These are phyloP conservation scores for Chaetorhynchus papuensis DNA, from an alignment of 2,113 vertebrate species.

Conservation along the genomic window DNA sequence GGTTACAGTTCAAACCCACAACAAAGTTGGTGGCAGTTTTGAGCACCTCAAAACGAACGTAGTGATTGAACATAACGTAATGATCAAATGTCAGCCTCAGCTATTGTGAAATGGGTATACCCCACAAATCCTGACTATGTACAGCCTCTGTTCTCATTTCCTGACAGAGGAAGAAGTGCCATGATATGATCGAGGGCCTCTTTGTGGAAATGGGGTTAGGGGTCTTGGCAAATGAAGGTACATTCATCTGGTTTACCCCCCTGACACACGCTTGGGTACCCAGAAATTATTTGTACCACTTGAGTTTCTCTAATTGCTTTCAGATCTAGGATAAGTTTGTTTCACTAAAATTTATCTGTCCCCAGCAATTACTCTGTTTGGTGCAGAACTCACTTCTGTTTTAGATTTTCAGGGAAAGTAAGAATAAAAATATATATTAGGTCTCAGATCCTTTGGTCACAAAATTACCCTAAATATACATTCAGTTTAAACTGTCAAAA, in stretches of 20 bases:
- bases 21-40: not conserved
- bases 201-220: not conserved
- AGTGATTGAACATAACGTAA: not conserved
- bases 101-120: not conserved
- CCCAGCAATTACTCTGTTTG: conserved; percentile 7
- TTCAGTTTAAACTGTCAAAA: conserved; percentile 29
- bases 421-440: not conserved
- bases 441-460: conserved; percentile 24
- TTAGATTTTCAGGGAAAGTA: conserved; percentile 10
- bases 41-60: not conserved
- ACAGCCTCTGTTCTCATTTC: not conserved
- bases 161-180: not conserved
- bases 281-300: conserved; percentile 38
- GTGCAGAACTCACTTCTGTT: conserved; percentile 24
- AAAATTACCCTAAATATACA: conserved; percentile 57
- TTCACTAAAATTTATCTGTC: conserved; percentile 16
- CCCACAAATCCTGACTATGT: not conserved
- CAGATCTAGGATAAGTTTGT: conserved; percentile 4
- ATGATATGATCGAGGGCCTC: not conserved
- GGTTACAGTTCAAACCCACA: not conserved
- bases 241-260: not conserved
- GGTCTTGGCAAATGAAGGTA: not conserved
- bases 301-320: conserved; percentile 31
- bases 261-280: not conserved
- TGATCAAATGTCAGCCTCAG: not conserved